A percentile compares a stretch with the other conserved stretches of the same genome.
Evolutionary conservation across 2,113 vertebrate genomes (phyloP).

Genomic region (Ictalurus furcatus): DNA sequence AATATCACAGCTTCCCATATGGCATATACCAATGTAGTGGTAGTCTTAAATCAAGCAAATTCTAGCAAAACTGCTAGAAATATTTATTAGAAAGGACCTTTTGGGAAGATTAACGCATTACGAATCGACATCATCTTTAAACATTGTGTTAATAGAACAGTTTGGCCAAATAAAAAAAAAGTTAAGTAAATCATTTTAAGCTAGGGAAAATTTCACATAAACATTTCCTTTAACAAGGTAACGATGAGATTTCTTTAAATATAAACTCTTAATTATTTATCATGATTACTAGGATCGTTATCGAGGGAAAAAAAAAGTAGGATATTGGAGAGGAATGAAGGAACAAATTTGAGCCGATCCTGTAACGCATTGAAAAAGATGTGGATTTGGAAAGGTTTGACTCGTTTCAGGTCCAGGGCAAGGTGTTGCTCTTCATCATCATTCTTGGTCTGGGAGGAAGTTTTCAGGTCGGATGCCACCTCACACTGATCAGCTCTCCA

Average conservation of each 20-base stretch:
- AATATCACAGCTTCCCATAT: background rate
- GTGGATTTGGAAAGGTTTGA: background rate
- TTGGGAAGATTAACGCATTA: no score
- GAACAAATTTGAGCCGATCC: background rate
- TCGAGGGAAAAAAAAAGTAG: background rate
- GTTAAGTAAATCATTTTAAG: background rate
- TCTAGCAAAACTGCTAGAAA: background rate
- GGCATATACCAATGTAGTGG: background rate
- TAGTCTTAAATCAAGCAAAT: background rate
- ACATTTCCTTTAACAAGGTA: background rate
- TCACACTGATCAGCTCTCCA: conserved; percentile 69
- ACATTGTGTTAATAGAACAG: background rate
- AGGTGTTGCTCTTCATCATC: conserved; percentile 67
- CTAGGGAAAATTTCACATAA: background rate
- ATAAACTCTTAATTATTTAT: background rate
- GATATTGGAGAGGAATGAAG: background rate
- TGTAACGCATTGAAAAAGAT: background rate
- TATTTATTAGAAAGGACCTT: no score
- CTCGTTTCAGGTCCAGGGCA: conserved; percentile 62
- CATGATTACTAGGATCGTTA: background rate
- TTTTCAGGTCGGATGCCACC: conserved; percentile 70
- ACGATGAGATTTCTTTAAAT: background rate
- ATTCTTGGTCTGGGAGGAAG: conserved; percentile 71
- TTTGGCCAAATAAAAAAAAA: background rate
- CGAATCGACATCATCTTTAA: background rate